Percentiles rank a stretch among this genome's conserved stretches.
Evolutionary conservation across 1,140 invertebrate species (phyloP).

Genomic region (Ostrea denselamellosa): DNA sequence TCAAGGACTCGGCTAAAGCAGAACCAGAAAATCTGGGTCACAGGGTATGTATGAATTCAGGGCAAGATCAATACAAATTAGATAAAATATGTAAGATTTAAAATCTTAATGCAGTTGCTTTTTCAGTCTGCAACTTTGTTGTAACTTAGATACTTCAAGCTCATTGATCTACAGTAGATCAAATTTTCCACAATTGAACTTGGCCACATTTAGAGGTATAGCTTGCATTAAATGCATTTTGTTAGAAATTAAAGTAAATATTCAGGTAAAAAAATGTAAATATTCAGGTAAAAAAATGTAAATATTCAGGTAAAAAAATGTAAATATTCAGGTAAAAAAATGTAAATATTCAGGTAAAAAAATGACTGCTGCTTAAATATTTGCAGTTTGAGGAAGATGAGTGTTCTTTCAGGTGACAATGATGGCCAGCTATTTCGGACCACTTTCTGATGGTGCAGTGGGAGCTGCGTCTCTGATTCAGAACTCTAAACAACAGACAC

Average conservation of each 20-base stretch:
- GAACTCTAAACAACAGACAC: constrained; percentile 93
- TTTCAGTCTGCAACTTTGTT: too few relatives aligned
- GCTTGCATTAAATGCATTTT: too few relatives aligned
- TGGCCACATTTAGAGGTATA: too few relatives aligned
- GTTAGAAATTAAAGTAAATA: neutral
- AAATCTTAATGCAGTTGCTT: too few relatives aligned
- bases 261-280: neutral
- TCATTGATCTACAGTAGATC: too few relatives aligned
- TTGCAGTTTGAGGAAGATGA: neutral
- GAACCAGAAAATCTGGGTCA: constrained; percentile 97
- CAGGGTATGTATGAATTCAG: constrained; percentile 79
- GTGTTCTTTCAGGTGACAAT: constrained; percentile 83
- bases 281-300: neutral
- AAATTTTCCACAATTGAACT: too few relatives aligned
- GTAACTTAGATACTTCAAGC: too few relatives aligned
- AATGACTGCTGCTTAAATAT: neutral
- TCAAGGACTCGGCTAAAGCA: constrained; percentile 89
- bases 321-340: neutral
- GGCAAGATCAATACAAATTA: too few relatives aligned
- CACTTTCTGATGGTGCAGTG: constrained; percentile 89
- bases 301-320: neutral
- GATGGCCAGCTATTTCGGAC: constrained; percentile 90
- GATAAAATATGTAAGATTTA: too few relatives aligned
- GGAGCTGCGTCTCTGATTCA: constrained; percentile 91
- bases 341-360: neutral